phyloP scores from a whole-genome alignment of 2,888 invertebrate species.

The Anoncus sp. region DNA sequence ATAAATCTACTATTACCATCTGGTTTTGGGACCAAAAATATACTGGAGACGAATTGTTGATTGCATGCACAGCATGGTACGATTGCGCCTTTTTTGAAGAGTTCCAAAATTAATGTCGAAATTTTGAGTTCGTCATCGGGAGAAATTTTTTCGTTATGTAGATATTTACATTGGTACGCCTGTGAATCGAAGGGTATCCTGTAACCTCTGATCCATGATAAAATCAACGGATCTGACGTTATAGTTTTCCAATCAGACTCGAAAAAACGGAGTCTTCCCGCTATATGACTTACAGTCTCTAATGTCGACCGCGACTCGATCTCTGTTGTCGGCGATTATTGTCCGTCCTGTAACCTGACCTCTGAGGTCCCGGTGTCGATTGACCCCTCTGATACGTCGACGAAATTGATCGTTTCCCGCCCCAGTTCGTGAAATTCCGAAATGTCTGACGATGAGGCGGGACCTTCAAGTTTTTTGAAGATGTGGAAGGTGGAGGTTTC shows the following conservation, averaged over 20 bases:
- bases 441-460: conserved; percentile 1
- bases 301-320: no score
- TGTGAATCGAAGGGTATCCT: neutral
- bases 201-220: conserved; percentile 21
- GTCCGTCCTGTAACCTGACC: no score
- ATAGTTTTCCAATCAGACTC: conserved; percentile 23
- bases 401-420: no score
- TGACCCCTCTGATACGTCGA: neutral
- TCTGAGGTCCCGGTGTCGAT: neutral
- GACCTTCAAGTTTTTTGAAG: neutral
- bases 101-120: no score
- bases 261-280: conserved; percentile 34
- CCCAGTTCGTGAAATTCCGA: no score
- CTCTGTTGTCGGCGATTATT: no score
- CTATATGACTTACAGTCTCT: conserved; percentile 6
- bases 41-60: neutral
- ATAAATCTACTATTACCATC: neutral
- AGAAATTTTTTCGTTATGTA: neutral
- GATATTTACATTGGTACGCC: neutral
- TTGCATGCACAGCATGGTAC: neutral
- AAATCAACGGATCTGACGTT: conserved; percentile 17
- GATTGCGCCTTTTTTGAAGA: neutral
- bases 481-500: neutral
- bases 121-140: no score
- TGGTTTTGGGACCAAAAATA: neutral